Conservation (phyloP, 2,797 vertebrate genomes). For the Syndactyla subalaris region DNA sequence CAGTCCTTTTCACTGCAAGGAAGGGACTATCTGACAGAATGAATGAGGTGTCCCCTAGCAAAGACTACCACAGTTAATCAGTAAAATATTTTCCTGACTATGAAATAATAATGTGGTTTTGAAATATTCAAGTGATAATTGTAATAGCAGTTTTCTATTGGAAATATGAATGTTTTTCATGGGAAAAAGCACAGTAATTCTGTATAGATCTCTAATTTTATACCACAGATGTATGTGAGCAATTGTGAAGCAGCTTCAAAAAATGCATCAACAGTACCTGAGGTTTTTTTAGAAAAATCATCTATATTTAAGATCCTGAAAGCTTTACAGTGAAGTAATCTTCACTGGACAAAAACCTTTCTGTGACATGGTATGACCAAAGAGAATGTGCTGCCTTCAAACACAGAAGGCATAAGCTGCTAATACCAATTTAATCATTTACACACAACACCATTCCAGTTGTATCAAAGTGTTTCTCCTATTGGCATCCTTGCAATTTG, state of each 20-base stretch:
- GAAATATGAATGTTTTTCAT: conserved; percentile 4
- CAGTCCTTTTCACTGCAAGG: conserved; percentile 20
- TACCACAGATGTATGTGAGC: neutral
- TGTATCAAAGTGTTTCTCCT: neutral
- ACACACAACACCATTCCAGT: neutral
- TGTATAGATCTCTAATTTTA: neutral
- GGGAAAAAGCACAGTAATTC: neutral
- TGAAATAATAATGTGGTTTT: conserved; percentile 65
- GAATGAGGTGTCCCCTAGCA: conserved; percentile 50
- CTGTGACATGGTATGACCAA: neutral
- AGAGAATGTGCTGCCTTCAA: neutral
- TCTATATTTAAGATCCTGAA: neutral
- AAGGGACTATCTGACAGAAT: conserved; percentile 26
- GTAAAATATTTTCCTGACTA: conserved; percentile 67
- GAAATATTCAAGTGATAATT: conserved; percentile 32
- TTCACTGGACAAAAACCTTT: neutral
- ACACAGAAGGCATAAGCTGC: neutral
- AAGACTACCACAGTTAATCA: conserved; percentile 74
- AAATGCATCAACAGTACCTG: neutral
- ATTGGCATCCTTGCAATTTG: neutral
- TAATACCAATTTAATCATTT: neutral
- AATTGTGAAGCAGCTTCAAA: neutral
- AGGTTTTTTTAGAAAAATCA: neutral
- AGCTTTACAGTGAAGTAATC: neutral
- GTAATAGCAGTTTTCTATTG: conserved; percentile 8